phyloP scores from a whole-genome alignment of 2,888 invertebrate genomes.

The Corbicula japonica region DNA sequence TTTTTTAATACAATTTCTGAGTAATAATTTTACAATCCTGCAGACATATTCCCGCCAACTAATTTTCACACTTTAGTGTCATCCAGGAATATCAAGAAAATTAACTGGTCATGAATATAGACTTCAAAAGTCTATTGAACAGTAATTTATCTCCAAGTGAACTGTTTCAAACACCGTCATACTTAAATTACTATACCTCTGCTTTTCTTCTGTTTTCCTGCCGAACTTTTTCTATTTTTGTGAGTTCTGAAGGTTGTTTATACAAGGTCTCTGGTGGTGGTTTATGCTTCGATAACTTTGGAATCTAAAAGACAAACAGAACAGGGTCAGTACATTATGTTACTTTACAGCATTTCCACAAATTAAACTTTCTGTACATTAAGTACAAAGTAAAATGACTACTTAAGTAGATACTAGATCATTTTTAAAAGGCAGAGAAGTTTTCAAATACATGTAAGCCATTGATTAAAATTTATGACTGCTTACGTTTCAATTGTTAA shows the following conservation, averaged over 20 bases:
- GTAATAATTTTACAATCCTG: too few species aligned
- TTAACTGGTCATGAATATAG: neutral
- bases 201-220: constrained; percentile 82
- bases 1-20: too few species aligned
- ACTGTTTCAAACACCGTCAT: neutral
- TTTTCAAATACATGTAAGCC: too few species aligned
- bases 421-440: too few species aligned
- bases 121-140: neutral
- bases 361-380: neutral
- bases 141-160: neutral
- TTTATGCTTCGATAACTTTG: constrained; percentile 80
- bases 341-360: neutral
- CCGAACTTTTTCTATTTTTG: constrained; percentile 70
- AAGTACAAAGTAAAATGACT: too few species aligned
- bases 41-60: too few species aligned
- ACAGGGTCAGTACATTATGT: neutral
- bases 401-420: too few species aligned
- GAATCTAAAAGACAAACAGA: constrained; percentile 76
- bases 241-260: constrained; percentile 77
- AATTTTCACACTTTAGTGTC: too few species aligned
- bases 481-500: too few species aligned
- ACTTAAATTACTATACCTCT: constrained; percentile 73
- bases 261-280: constrained; percentile 82
- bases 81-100: too few species aligned
- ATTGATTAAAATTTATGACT: too few species aligned